Conservation (phyloP, 1,140 invertebrate genomes). For the Mizuhopecten yessoensis region DNA sequence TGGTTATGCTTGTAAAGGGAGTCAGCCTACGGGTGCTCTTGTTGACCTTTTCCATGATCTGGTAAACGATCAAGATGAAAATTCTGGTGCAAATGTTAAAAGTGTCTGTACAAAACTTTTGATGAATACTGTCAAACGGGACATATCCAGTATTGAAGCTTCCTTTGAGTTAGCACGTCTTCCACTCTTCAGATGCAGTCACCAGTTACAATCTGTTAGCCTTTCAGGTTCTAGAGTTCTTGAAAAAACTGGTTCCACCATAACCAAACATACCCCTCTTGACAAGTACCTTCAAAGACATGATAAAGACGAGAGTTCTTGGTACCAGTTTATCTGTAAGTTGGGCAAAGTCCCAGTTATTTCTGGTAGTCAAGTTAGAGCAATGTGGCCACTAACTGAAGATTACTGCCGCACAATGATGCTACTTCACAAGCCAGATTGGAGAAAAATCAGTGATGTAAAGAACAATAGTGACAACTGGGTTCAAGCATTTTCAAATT, state of each 20-base stretch:
- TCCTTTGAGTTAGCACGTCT: neutral
- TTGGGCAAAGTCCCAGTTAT: neutral
- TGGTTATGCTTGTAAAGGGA: constrained; percentile 60
- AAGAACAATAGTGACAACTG: neutral
- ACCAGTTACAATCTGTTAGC: neutral
- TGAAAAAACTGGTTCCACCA: neutral
- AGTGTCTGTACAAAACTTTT: neutral
- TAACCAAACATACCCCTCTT: neutral
- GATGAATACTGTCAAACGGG: neutral
- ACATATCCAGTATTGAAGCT: neutral
- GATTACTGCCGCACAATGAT: constrained; percentile 19
- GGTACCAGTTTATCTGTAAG: neutral
- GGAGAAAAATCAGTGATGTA: neutral
- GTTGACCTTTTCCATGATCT: neutral
- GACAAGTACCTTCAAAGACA: neutral
- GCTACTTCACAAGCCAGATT: constrained; percentile 42
- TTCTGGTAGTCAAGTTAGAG: neutral
- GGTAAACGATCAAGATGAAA: neutral
- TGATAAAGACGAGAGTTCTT: neutral
- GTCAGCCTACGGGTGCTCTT: constrained; percentile 52
- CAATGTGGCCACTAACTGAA: neutral
- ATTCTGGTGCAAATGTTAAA: neutral
- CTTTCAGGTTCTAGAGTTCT: neutral
- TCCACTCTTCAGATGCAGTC: neutral
- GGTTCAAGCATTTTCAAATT: too few relatives aligned